These are phyloP conservation scores for Battus philenor DNA, from an alignment of 1,140 invertebrate genomes.

Conservation along the genomic window DNA sequence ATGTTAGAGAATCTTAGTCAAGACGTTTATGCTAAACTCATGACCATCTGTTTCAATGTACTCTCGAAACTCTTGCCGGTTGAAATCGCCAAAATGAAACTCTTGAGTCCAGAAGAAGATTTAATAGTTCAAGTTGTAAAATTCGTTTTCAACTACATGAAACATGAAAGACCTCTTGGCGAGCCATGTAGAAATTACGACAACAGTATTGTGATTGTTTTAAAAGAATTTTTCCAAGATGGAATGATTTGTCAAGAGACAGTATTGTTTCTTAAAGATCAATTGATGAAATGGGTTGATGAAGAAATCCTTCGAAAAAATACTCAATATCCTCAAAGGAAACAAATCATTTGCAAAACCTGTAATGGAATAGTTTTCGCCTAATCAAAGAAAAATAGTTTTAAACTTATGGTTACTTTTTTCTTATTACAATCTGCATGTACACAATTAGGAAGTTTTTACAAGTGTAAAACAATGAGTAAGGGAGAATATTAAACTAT, in stretches of 20 bases:
- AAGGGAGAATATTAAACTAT: too few species aligned
- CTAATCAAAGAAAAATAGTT: too few species aligned
- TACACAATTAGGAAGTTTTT: too few species aligned
- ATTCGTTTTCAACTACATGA: conserved; percentile 64
- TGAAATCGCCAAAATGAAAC: conserved; percentile 45
- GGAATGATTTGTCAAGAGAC: conserved; percentile 49
- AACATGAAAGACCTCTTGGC: conserved; percentile 52
- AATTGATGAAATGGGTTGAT: conserved; percentile 39
- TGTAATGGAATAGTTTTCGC: conserved; percentile 52
- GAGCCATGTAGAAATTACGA: conserved; percentile 37
- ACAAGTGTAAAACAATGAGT: too few species aligned
- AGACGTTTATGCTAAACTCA: conserved; percentile 50
- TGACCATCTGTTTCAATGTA: conserved; percentile 56
- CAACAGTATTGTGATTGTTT: conserved; percentile 47
- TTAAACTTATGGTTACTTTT: too few species aligned
- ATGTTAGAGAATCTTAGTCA: conserved; percentile 55
- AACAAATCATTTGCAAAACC: conserved; percentile 35
- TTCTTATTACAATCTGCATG: too few species aligned
- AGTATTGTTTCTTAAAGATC: conserved; percentile 45
- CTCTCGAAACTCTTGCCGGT: conserved; percentile 45
- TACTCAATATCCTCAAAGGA: conserved; percentile 39
- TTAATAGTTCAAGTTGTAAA: conserved; percentile 55
- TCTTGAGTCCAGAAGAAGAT: conserved; percentile 59
- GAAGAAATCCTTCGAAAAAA: conserved; percentile 33
- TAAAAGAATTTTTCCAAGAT: conserved; percentile 67